A percentile compares a stretch with the other conserved stretches of the same genome.
Conservation (phyloP, 2,888 invertebrate species). For the Ophion ellenae region DNA sequence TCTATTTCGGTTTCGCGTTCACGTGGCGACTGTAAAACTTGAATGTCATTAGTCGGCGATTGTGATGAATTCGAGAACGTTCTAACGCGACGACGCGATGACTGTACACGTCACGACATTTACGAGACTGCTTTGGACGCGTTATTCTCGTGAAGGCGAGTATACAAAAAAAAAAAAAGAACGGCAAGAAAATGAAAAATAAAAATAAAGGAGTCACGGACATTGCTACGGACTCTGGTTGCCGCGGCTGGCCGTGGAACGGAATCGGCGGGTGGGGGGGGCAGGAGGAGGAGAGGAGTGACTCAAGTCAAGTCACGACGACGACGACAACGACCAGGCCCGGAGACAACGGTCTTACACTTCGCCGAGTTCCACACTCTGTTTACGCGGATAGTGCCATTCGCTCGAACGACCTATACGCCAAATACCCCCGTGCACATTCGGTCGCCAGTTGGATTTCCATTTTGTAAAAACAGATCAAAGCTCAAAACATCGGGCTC, state of each 20-base stretch:
- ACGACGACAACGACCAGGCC: conserved; percentile 11
- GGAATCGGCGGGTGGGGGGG: conserved; percentile 9
- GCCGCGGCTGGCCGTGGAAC: conserved; percentile 51
- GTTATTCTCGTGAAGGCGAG: conserved; percentile 34
- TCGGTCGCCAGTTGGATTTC: no score
- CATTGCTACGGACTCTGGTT: conserved; percentile 39
- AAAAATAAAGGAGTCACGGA: conserved; percentile 54
- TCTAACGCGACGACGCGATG: neutral
- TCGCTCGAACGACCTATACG: conserved; percentile 24
- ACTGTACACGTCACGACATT: conserved; percentile 44
- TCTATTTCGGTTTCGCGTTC: no score
- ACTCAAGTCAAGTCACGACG: conserved; percentile 52
- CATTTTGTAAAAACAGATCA: no score
- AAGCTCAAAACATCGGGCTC: no score
- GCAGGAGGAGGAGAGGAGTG: conserved; percentile 2
- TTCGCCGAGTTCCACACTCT: conserved; percentile 11
- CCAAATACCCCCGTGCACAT: no score
- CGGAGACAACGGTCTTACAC: conserved; percentile 29
- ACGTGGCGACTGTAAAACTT: no score
- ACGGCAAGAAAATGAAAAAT: conserved; percentile 3
- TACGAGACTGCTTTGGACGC: conserved; percentile 43
- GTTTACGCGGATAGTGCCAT: conserved; percentile 41
- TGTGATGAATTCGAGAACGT: no score
- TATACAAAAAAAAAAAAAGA: conserved; percentile 23
- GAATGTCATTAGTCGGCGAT: no score